phyloP scores from a whole-genome alignment of 2,797 vertebrate genomes.

The Linurgus olivaceus region DNA sequence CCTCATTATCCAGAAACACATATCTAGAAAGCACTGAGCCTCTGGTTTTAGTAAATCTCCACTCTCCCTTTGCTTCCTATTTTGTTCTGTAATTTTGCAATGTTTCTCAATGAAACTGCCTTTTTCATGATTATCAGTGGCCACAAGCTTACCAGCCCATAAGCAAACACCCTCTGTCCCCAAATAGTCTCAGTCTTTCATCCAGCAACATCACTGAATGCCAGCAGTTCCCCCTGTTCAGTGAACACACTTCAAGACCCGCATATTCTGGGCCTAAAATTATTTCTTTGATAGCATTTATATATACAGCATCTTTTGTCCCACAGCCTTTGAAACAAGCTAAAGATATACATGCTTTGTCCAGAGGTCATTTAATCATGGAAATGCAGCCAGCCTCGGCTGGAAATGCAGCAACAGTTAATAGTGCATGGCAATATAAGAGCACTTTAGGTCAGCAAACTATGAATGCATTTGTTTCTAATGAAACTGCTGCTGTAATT shows the following conservation, averaged over 20 bases:
- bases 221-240: neutral
- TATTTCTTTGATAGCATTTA: neutral
- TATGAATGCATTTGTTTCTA: slow-evolving; percentile 1
- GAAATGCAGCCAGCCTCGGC: neutral
- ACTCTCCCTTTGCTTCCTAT: neutral
- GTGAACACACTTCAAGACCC: neutral
- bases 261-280: neutral
- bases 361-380: neutral
- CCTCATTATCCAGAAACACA: neutral
- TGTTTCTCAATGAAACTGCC: neutral
- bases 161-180: neutral
- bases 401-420: slow-evolving; percentile 6
- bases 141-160: neutral
- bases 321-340: neutral
- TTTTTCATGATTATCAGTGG: neutral
- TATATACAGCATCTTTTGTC: neutral
- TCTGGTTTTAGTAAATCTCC: neutral
- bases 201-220: neutral
- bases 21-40: neutral
- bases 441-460: slow-evolving; percentile 39
- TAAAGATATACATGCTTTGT: neutral
- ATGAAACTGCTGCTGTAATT: slow-evolving; percentile 12
- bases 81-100: neutral
- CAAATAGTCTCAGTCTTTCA: neutral
- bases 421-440: neutral